phyloP scores from a whole-genome alignment of 2,113 vertebrate genomes.

The Prolemur simus region DNA sequence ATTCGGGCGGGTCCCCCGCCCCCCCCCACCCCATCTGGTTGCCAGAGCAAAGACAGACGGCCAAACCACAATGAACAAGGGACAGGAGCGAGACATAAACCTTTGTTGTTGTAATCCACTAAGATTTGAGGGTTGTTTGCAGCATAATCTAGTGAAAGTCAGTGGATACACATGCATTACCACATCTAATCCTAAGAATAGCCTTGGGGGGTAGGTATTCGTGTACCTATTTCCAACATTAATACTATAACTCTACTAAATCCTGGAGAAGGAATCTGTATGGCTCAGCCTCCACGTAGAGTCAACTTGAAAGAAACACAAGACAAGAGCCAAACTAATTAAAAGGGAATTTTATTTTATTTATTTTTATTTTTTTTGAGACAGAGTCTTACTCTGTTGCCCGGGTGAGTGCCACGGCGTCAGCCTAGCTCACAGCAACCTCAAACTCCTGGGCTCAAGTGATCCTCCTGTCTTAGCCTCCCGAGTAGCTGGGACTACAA shows the following conservation, averaged over 20 bases:
- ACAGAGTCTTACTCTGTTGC: too few relatives aligned
- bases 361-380: too few relatives aligned
- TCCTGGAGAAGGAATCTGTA: not conserved
- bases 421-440: too few relatives aligned
- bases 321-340: constrained; percentile 28
- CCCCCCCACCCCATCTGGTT: not conserved
- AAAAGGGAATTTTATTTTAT: constrained; percentile 41
- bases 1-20: not conserved
- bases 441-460: too few relatives aligned
- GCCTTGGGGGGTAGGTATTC: not conserved
- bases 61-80: not conserved
- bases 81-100: not conserved
- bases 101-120: not conserved
- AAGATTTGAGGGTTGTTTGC: constrained; percentile 23
- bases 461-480: too few relatives aligned
- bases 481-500: too few relatives aligned
- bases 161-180: not conserved
- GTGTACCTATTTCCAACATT: not conserved
- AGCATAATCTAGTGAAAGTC: not conserved
- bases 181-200: not conserved
- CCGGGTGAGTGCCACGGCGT: too few relatives aligned
- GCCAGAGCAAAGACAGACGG: not conserved
- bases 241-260: not conserved
- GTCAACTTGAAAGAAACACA: not conserved
- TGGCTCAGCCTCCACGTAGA: fast-evolving